phyloP scores from a whole-genome alignment of 2,888 invertebrate species.

The Drosophila niveifrons region DNA sequence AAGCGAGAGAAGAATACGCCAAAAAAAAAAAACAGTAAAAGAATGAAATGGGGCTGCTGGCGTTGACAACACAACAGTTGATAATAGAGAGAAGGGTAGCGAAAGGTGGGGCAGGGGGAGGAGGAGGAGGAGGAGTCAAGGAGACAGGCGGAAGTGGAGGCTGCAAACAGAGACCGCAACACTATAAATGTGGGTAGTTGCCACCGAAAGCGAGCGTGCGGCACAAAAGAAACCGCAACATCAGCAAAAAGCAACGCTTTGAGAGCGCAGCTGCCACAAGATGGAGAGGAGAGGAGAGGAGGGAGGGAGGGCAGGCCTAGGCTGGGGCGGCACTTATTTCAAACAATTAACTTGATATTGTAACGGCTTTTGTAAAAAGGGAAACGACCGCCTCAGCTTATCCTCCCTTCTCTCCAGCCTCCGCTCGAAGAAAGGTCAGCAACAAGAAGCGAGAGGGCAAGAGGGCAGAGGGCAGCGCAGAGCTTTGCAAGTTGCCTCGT shows the following conservation, averaged over 20 bases:
- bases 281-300: not conserved
- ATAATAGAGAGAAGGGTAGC: slow-evolving; percentile 19
- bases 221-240: slow-evolving; percentile 81
- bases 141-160: not conserved
- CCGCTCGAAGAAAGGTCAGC: slow-evolving; percentile 48
- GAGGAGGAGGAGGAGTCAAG: not conserved
- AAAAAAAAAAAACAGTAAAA: slow-evolving; percentile 12
- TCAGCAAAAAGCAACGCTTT: slow-evolving; percentile 61
- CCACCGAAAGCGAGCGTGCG: slow-evolving; percentile 53
- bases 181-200: slow-evolving; percentile 79
- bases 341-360: slow-evolving; percentile 83
- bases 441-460: not conserved
- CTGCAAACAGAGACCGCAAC: slow-evolving; percentile 72
- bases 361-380: slow-evolving; percentile 72
- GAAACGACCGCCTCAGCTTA: slow-evolving; percentile 34
- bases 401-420: slow-evolving; percentile 14
- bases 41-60: slow-evolving; percentile 57
- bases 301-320: slow-evolving; percentile 20
- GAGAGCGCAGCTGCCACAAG: not conserved
- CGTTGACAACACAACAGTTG: slow-evolving; percentile 70
- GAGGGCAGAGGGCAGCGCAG: not conserved
- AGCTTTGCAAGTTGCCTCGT: slow-evolving; percentile 40
- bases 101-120: not conserved
- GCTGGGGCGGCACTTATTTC: slow-evolving; percentile 76
- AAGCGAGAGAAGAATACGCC: slow-evolving; percentile 9